Base-by-base conservation (phyloP, 2,888 invertebrate species). In the Leptinotarsa juncta region DNA sequence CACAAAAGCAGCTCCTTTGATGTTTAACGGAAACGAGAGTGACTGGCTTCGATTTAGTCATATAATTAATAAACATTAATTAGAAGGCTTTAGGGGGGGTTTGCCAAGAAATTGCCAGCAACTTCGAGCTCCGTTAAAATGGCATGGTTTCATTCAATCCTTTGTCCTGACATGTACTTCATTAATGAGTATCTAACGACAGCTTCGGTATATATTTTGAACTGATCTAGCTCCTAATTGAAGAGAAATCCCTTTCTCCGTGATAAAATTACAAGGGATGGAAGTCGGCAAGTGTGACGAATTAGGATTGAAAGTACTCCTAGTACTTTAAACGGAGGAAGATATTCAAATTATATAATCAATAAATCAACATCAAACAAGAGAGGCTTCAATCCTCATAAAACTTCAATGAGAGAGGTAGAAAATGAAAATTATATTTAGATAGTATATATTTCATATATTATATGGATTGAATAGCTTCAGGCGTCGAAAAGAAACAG, bases 21-120 rank as follows among this genome's bases (percentile, higher is more conserved):
- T 23, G 60, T 60, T 60, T n/a, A 23, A 23, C 60, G 15, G 20
- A 26, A 60, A 53, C 53, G 53, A 53, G 53, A 60, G 60, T 60
- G 60, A 60, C 20, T 60, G 60, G 26, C 20, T 60, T 16, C 26
- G 26, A 60, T 60, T 60, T 16, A 26, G 60, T 23, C 26, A 60
- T 60, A 23, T 60, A 60, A 60, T 60, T 60, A 60, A 23, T 60
- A 23, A 60, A 60, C 60, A 20, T 60, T 26, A 60, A 26, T 60
- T 60, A 23, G 60, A 20, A 60, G 20, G 60, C 60, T 60, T 60
- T 23, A 23, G 23, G 15, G 23, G 20, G 60, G 60, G 26, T 23
- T 15, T 26, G 60, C 60, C 60, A 60, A 60, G 23, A 26, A 15
- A 60, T 16, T 60, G 60, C 26, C 15, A 26, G 60, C 26, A 23